Conservation (phyloP, 2,113 vertebrate species). For the Saimiri boliviensis region DNA sequence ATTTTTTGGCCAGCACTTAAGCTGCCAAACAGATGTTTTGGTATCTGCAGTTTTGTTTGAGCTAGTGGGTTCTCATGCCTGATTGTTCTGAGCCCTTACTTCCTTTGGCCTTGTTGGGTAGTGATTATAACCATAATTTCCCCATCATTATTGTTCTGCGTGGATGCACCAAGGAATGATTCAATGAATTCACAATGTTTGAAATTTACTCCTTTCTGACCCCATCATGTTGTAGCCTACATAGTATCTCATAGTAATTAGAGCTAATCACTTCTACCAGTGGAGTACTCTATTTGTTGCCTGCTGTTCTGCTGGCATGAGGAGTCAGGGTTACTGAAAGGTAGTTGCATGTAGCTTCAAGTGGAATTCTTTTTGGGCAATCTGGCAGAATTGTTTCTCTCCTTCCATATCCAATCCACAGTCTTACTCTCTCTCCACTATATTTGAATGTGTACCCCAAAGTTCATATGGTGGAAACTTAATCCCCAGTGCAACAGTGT, state of each 20-base stretch:
- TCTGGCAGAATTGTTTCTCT: not conserved
- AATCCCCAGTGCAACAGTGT: not conserved
- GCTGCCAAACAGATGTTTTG: not conserved
- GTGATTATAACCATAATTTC: not conserved
- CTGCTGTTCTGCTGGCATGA: not conserved
- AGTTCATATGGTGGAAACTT: not conserved
- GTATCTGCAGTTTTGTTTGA: not conserved
- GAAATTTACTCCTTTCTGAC: not conserved
- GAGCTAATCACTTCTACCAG: not conserved
- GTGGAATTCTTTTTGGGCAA: not conserved
- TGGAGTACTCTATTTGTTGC: not conserved
- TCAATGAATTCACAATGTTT: not conserved
- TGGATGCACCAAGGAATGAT: not conserved
- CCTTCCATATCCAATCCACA: not conserved
- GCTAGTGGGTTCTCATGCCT: not conserved
- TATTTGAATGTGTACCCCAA: not conserved
- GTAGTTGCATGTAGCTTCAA: not conserved
- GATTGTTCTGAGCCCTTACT: not conserved
- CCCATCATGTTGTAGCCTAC: not conserved
- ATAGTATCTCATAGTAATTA: not conserved
- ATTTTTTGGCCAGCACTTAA: not conserved
- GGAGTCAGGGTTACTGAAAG: not conserved
- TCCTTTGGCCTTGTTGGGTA: not conserved
- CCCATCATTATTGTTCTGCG: not conserved
- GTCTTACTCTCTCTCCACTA: rapidly evolving